Conservation (phyloP, 2,888 invertebrate genomes). For the Tridacna gigas region DNA sequence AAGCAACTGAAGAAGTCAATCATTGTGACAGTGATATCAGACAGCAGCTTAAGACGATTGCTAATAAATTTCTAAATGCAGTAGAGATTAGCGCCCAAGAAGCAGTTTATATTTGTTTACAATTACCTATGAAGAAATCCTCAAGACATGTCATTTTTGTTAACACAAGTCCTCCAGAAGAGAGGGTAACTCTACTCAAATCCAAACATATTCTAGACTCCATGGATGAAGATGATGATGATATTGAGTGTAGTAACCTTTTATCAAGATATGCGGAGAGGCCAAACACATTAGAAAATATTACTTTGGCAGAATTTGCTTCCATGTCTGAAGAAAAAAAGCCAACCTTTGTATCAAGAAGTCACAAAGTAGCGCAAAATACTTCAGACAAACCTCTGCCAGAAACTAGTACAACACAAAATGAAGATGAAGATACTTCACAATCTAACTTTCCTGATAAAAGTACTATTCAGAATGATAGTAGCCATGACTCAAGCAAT, state of each 20-base stretch:
- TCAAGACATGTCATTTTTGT: constrained; percentile 61
- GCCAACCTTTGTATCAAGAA: background rate
- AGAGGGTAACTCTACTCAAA: constrained; percentile 70
- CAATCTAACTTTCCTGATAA: background rate
- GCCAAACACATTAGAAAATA: constrained; percentile 21
- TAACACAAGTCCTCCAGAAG: constrained; percentile 65
- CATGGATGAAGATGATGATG: constrained; percentile 47
- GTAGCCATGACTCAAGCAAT: background rate
- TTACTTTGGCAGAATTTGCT: constrained; percentile 30
- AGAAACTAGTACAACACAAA: background rate
- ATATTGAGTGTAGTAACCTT: constrained; percentile 22
- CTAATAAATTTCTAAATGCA: constrained; percentile 63
- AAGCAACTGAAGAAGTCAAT: constrained; percentile 52
- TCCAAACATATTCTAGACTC: constrained; percentile 32
- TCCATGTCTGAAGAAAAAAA: background rate
- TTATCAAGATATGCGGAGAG: constrained; percentile 30
- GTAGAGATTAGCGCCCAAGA: constrained; percentile 74
- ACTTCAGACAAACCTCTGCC: no score
- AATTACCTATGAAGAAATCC: constrained; percentile 63
- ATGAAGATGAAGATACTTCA: constrained; percentile 1
- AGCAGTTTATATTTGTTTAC: constrained; percentile 65
- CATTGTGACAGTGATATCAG: constrained; percentile 38
- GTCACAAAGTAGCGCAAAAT: background rate
- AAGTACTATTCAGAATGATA: background rate
- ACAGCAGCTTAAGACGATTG: constrained; percentile 31